Evolutionary conservation across 2,888 invertebrate species (phyloP).

Genomic region (Polydrusus cervinus): DNA sequence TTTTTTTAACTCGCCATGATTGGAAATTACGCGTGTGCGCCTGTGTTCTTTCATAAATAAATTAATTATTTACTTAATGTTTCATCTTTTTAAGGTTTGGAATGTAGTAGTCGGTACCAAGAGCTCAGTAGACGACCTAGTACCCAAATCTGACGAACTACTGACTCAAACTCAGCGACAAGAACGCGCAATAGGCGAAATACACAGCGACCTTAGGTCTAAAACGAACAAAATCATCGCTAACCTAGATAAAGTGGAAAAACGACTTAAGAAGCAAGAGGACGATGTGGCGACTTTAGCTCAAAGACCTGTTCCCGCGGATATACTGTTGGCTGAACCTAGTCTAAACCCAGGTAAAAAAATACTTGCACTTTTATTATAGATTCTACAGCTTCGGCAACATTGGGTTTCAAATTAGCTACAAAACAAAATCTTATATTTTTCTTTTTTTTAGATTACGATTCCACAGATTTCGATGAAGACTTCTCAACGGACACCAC

Average conservation of each 20-base stretch:
- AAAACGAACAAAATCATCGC: slow-evolving; percentile 92
- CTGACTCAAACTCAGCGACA: slow-evolving; percentile 90
- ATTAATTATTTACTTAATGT: not conserved
- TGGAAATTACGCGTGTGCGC: too few relatives aligned
- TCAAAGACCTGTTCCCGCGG: slow-evolving; percentile 84
- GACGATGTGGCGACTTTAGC: slow-evolving; percentile 87
- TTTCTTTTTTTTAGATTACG: slow-evolving; percentile 75
- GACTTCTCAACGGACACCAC: slow-evolving; percentile 65
- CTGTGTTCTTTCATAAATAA: too few relatives aligned
- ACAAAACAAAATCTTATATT: not conserved
- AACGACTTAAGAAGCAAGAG: slow-evolving; percentile 87
- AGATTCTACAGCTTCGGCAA: not conserved
- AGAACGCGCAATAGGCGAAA: slow-evolving; percentile 89
- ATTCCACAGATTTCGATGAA: slow-evolving; percentile 78
- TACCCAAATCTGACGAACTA: slow-evolving; percentile 90
- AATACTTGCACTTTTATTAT: slow-evolving; percentile 5
- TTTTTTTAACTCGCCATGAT: too few relatives aligned
- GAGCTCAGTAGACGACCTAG: slow-evolving; percentile 88
- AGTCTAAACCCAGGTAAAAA: slow-evolving; percentile 39
- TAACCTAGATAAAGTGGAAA: slow-evolving; percentile 90
- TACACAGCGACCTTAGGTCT: slow-evolving; percentile 85
- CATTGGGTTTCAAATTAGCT: not conserved
- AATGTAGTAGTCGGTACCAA: slow-evolving; percentile 80
- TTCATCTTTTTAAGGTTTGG: slow-evolving; percentile 40
- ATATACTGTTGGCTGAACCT: slow-evolving; percentile 73